Conservation (phyloP, 2,113 vertebrate genomes). For the Trichomycterus rosablanca region DNA sequence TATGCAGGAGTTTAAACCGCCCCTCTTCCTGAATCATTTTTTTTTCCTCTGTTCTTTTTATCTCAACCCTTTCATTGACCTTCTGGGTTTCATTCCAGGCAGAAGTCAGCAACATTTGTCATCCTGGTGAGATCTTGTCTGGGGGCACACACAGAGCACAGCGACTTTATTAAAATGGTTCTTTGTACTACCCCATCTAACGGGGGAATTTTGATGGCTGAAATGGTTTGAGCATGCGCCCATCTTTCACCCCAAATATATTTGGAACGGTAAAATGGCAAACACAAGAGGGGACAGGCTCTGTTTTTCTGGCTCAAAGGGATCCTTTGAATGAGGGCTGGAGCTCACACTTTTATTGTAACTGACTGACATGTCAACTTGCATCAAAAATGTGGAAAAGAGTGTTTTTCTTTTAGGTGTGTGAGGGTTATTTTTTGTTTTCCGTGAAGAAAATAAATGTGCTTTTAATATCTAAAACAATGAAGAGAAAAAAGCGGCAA, state of each 20-base stretch:
- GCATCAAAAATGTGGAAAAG: conserved; percentile 26
- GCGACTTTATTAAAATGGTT: conserved; percentile 58
- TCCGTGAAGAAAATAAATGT: background rate
- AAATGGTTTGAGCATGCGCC: conserved; percentile 37
- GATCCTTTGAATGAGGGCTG: conserved; percentile 23
- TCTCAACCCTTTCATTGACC: conserved; percentile 55
- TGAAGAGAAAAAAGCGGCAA: no score
- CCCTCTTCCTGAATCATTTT: background rate
- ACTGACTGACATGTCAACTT: conserved; percentile 33
- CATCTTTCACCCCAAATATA: conserved; percentile 42
- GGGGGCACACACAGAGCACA: conserved; percentile 47
- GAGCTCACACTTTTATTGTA: conserved; percentile 28
- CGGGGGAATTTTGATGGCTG: conserved; percentile 45
- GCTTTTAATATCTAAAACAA: background rate
- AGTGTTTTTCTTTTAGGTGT: conserved; percentile 3
- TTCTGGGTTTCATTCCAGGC: conserved; percentile 69
- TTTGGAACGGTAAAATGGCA: conserved; percentile 29
- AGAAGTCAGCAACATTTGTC: conserved; percentile 74
- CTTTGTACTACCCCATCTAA: conserved; percentile 59
- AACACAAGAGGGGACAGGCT: conserved; percentile 31
- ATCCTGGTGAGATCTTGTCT: conserved; percentile 66
- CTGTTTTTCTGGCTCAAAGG: conserved; percentile 42
- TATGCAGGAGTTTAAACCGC: conserved; percentile 22
- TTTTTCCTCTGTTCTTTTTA: conserved; percentile 20
- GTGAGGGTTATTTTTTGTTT: background rate